Percentiles rank a stretch among this genome's conserved stretches.
Conservation (phyloP, 1,140 invertebrate genomes). For the Pseudoatta argentina region DNA sequence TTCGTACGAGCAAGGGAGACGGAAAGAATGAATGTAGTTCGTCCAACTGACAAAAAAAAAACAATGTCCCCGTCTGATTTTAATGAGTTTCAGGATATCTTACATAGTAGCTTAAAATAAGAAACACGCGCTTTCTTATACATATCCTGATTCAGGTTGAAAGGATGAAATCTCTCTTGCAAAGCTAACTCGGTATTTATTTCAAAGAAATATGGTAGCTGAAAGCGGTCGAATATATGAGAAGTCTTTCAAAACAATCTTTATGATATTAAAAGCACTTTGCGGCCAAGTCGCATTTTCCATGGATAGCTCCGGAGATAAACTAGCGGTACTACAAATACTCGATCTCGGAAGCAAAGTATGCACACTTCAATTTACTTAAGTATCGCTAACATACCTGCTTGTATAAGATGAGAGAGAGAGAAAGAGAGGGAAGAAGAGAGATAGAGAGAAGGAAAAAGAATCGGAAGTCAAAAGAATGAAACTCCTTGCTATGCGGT, state of each 20-base stretch:
- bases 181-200: conserved; percentile 32
- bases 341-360: conserved; percentile 24
- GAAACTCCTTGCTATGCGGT: conserved; percentile 25
- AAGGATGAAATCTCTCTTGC: conserved; percentile 1
- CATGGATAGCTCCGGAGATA: conserved; percentile 13
- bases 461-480: conserved; percentile 14
- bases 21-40: conserved; percentile 39
- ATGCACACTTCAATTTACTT: conserved; percentile 32
- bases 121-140: conserved; percentile 16
- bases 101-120: conserved; percentile 45
- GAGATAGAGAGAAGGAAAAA: background rate
- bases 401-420: background rate
- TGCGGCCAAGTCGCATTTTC: conserved; percentile 1
- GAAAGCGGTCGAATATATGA: conserved; percentile 28
- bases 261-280: conserved; percentile 33
- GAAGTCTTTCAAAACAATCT: conserved; percentile 10
- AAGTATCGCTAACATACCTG: conserved; percentile 25
- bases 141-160: background rate
- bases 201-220: conserved; percentile 16
- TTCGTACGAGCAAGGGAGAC: conserved; percentile 28
- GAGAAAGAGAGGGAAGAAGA: no score
- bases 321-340: conserved; percentile 31
- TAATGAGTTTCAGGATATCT: conserved; percentile 40
- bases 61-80: conserved; percentile 27
- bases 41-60: conserved; percentile 1